These are phyloP conservation scores for Linnaemya tessellans DNA, from an alignment of 2,888 invertebrate species.

Conservation along the genomic window DNA sequence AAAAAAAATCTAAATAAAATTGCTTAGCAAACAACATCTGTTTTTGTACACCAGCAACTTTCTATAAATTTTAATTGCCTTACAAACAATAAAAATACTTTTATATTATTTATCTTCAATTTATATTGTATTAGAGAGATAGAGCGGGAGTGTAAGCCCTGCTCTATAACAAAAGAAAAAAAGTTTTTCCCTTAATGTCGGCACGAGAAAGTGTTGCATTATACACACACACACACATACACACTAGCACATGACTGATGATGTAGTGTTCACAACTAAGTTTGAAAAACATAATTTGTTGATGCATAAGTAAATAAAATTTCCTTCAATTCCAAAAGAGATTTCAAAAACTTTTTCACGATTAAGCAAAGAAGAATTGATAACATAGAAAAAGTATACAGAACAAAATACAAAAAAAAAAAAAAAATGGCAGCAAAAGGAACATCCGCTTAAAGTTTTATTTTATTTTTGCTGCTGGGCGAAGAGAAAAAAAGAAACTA, in stretches of 20 bases:
- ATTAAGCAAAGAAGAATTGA: constrained; percentile 32
- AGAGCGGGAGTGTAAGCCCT: no score
- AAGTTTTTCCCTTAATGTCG: background rate
- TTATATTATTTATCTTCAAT: background rate
- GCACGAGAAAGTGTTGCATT: background rate
- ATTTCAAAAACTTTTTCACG: constrained; percentile 59
- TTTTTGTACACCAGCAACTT: constrained; percentile 9
- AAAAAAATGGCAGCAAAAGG: background rate
- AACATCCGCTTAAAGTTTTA: constrained; percentile 35
- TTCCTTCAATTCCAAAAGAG: constrained; percentile 46
- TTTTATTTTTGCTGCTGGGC: constrained; percentile 9
- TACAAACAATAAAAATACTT: constrained; percentile 33
- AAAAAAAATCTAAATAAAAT: constrained; percentile 7
- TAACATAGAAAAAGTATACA: background rate
- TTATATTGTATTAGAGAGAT: background rate
- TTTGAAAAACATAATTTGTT: constrained; percentile 66
- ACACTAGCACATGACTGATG: background rate
- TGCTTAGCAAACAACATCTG: constrained; percentile 57
- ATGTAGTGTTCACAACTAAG: constrained; percentile 1
- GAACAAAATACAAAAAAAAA: background rate
- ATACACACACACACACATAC: background rate
- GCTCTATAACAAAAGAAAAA: background rate
- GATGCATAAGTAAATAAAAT: constrained; percentile 68
- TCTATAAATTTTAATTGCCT: constrained; percentile 54
- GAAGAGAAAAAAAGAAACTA: constrained; percentile 3